Percentiles rank a stretch among this genome's conserved stretches.
These are phyloP conservation scores for Ladona fulva DNA, from an alignment of 1,140 invertebrate genomes.

Conservation along the genomic window DNA sequence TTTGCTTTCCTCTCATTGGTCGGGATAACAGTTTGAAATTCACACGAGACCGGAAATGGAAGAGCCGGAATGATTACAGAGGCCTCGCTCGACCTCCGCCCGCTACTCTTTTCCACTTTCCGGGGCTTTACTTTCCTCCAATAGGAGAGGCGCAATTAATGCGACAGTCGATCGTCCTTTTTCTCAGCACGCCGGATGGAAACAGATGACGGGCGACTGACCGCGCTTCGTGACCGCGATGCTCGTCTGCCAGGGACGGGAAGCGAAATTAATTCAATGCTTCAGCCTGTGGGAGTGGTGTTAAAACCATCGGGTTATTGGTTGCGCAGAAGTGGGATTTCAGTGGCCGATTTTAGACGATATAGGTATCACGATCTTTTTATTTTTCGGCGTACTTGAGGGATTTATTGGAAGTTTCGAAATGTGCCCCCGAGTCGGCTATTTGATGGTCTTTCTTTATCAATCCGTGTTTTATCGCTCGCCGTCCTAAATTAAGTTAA, in stretches of 20 bases:
- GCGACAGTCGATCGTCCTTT: neutral
- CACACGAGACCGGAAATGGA: neutral
- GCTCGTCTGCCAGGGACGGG: neutral
- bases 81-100: neutral
- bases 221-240: neutral
- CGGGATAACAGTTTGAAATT: neutral
- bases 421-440: too few species aligned
- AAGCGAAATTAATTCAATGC: conserved; percentile 6
- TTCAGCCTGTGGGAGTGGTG: neutral
- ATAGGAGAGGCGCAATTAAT: conserved; percentile 4
- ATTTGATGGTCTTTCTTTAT: too few species aligned
- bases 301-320: neutral
- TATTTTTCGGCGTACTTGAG: too few species aligned
- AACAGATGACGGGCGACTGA: conserved; percentile 2
- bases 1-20: neutral
- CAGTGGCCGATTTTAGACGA: neutral
- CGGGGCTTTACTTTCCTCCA: neutral
- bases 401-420: too few species aligned
- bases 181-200: neutral
- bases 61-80: neutral
- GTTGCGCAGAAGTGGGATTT: neutral
- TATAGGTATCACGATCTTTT: neutral
- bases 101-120: neutral
- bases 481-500: too few species aligned
- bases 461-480: too few species aligned